Conservation (phyloP, 2,113 vertebrate species). For the Cranoglanis bouderius region DNA sequence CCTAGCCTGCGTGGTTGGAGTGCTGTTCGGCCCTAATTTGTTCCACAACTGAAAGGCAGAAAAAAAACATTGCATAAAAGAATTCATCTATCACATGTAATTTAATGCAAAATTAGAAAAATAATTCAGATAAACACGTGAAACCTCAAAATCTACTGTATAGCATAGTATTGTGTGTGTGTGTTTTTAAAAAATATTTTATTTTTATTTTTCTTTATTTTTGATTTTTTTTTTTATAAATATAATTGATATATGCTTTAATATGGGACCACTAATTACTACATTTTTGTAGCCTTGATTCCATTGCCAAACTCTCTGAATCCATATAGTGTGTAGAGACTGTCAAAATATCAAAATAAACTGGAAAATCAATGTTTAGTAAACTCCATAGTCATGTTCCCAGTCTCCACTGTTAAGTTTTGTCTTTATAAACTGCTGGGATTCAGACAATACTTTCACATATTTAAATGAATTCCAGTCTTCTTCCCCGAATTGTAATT, state of each 20-base stretch:
- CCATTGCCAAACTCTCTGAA: neutral
- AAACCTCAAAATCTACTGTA: neutral
- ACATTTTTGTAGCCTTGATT: neutral
- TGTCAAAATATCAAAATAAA: neutral
- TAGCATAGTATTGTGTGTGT: neutral
- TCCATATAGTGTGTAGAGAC: neutral
- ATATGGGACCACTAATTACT: neutral
- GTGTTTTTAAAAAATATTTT: no score
- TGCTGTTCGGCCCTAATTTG: constrained; percentile 70
- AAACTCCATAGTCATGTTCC: neutral
- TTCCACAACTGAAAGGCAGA: constrained; percentile 55
- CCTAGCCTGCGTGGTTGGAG: constrained; percentile 69
- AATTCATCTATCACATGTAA: neutral
- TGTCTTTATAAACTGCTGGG: neutral
- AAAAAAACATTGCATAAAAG: constrained; percentile 10
- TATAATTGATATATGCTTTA: neutral
- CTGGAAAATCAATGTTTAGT: neutral
- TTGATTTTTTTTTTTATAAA: no score
- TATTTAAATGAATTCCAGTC: neutral
- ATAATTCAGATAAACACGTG: neutral
- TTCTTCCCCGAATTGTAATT: neutral
- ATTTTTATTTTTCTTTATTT: no score
- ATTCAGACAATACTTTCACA: neutral
- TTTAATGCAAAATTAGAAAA: neutral
- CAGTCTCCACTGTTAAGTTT: neutral